Percentiles rank a stretch among this genome's conserved stretches.
Evolutionary conservation across 2,888 invertebrate species (phyloP).

Genomic region (Apamea anceps): DNA sequence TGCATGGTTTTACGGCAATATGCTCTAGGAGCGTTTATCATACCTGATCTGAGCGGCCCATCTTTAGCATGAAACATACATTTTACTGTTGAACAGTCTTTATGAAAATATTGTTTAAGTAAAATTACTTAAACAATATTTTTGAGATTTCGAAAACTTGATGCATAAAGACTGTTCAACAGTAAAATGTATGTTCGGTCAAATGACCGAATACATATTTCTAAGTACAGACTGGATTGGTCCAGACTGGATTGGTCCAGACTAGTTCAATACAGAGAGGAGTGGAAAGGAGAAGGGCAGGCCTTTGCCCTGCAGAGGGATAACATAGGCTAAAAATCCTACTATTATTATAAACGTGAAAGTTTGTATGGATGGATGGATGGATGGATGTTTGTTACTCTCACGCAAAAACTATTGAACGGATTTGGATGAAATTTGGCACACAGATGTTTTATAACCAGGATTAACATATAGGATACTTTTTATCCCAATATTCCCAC

Average conservation of each 20-base stretch:
- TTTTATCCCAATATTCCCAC: no score
- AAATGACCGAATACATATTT: neutral
- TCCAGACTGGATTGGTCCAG: neutral
- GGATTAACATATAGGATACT: no score
- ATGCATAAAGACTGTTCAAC: no score
- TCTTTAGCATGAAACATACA: neutral
- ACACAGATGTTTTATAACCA: no score
- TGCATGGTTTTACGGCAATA: constrained; percentile 19
- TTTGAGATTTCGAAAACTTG: no score
- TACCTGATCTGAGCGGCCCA: neutral
- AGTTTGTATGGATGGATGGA: no score
- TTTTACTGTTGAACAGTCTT: neutral
- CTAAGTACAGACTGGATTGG: neutral
- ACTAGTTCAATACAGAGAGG: neutral
- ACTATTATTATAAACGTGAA: no score
- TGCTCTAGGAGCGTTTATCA: constrained; percentile 15
- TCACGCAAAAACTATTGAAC: no score
- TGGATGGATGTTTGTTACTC: no score
- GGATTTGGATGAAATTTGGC: no score
- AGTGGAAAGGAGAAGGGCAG: neutral
- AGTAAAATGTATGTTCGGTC: no score
- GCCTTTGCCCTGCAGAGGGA: neutral
- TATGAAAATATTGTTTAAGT: neutral
- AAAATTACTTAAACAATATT: no score
- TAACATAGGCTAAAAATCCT: neutral